A percentile compares a stretch with the other conserved stretches of the same genome.
phyloP scores from a whole-genome alignment of 2,113 vertebrate genomes.

The Zonotrichia leucophrys region DNA sequence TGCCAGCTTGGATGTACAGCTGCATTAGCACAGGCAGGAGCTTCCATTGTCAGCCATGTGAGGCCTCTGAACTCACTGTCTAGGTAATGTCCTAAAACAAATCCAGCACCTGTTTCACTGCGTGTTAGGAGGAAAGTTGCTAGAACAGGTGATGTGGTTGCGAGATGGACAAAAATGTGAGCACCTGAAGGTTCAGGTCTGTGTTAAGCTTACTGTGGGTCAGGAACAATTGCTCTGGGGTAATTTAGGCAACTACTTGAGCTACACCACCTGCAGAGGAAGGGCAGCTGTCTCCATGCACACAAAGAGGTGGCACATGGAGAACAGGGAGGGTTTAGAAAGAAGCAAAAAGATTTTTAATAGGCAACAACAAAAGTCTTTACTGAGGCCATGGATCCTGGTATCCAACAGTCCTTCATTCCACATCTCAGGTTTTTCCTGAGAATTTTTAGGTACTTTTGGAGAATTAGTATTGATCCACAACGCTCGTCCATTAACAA shows the following conservation, averaged over 20 bases:
- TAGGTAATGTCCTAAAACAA: neutral
- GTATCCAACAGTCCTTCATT: neutral
- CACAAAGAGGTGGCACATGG: neutral
- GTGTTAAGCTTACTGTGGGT: neutral
- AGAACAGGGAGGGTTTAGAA: neutral
- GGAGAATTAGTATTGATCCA: neutral
- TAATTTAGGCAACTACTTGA: neutral
- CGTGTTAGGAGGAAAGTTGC: neutral
- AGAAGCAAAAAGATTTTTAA: neutral
- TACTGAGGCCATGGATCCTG: neutral
- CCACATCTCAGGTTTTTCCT: neutral
- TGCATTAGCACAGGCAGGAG: neutral
- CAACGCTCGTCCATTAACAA: neutral
- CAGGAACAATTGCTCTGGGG: neutral
- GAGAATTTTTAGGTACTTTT: neutral
- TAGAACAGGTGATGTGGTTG: neutral
- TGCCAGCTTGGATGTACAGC: neutral
- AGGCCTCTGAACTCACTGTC: neutral
- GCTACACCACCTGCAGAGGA: neutral
- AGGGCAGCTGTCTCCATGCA: neutral
- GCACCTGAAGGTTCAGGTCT: neutral
- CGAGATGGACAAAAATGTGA: neutral
- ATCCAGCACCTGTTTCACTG: neutral
- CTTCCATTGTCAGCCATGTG: neutral
- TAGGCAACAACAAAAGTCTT: neutral